phyloP scores from a whole-genome alignment of 2,797 vertebrate genomes.

The Hozukius guyotensis region DNA sequence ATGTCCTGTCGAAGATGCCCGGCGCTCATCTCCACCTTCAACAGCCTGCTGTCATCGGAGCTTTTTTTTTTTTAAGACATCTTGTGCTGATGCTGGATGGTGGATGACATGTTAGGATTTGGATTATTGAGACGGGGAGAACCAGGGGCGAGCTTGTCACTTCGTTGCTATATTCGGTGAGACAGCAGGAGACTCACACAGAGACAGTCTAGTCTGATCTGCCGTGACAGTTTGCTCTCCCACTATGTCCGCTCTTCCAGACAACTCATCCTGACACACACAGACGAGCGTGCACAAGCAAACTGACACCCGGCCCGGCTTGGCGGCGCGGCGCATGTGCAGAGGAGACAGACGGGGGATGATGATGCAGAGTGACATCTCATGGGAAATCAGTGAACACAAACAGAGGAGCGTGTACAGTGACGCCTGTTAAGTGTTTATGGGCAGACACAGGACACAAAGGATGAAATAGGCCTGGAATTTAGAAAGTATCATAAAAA shows the following conservation, averaged over 20 bases:
- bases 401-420: conserved; percentile 51
- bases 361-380: conserved; percentile 61
- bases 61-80: conserved; percentile 39
- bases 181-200: conserved; percentile 71
- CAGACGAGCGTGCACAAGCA: conserved; percentile 57
- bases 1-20: conserved; percentile 32
- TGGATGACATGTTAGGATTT: conserved; percentile 62
- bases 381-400: conserved; percentile 58
- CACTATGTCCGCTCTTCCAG: conserved; percentile 53
- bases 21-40: conserved; percentile 26
- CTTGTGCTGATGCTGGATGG: conserved; percentile 41
- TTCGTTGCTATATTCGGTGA: conserved; percentile 76
- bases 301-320: conserved; percentile 44
- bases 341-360: conserved; percentile 9
- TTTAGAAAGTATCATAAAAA: conserved; percentile 53
- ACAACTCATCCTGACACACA: conserved; percentile 43
- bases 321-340: conserved; percentile 13
- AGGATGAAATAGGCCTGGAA: conserved; percentile 20
- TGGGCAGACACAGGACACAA: background rate
- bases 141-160: conserved; percentile 68
- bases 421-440: conserved; percentile 41
- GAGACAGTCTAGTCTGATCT: conserved; percentile 70
- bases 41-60: conserved; percentile 37
- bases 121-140: conserved; percentile 61
- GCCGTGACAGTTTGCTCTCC: conserved; percentile 72